A percentile compares a stretch with the other conserved stretches of the same genome.
These are phyloP conservation scores for Penaeus monodon DNA, from an alignment of 2,888 invertebrate genomes.

Conservation along the genomic window DNA sequence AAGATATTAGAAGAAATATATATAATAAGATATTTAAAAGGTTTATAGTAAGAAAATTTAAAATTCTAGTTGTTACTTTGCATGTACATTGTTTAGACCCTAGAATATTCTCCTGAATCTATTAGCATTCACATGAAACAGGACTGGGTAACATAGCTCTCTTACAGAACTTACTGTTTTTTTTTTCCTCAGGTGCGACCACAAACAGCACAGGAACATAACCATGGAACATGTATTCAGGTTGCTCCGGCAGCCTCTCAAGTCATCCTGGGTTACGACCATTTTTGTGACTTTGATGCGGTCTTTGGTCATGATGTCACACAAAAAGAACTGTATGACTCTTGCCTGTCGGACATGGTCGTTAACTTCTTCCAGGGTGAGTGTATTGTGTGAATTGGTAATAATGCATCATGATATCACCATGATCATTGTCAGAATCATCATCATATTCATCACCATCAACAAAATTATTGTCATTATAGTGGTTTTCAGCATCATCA, in stretches of 20 bases:
- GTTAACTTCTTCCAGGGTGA: constrained; percentile 65
- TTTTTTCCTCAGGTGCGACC: constrained; percentile 43
- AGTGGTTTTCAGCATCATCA: no score
- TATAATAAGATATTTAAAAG: no score
- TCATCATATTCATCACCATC: no score
- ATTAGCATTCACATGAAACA: not conserved
- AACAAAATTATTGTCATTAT: no score
- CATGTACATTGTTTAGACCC: no score
- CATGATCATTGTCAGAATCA: no score
- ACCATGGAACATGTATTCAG: constrained; percentile 47
- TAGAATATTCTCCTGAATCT: no score
- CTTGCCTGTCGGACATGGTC: constrained; percentile 65
- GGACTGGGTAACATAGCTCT: not conserved
- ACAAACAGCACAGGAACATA: constrained; percentile 27
- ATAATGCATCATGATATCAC: not conserved
- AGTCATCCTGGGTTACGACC: constrained; percentile 62
- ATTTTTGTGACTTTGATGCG: constrained; percentile 64
- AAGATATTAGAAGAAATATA: no score
- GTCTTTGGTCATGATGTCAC: constrained; percentile 63
- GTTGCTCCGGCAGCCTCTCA: constrained; percentile 63
- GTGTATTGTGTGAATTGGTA: not conserved
- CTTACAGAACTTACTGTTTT: not conserved
- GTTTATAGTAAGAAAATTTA: no score
- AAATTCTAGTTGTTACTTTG: no score
- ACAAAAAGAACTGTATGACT: constrained; percentile 65